These are phyloP conservation scores for Aelia acuminata DNA, from an alignment of 2,888 invertebrate species.

Conservation along the genomic window DNA sequence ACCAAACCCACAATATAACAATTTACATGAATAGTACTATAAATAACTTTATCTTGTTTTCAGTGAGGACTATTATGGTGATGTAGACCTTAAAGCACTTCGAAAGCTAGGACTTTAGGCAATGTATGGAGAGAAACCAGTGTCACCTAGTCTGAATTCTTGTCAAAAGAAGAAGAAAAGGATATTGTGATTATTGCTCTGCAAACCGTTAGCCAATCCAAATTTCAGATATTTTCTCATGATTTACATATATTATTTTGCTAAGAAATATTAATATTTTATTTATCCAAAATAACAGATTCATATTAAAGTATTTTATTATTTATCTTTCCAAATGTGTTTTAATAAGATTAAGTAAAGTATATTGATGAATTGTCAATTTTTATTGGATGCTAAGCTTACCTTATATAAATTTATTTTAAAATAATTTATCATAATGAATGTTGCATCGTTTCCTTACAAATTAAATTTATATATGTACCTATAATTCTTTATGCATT, in stretches of 20 bases:
- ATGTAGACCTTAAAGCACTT: conserved; percentile 88
- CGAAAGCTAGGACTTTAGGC: conserved; percentile 81
- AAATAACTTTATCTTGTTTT: conserved; percentile 58
- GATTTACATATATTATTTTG: neutral
- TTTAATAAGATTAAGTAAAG: conserved; percentile 7
- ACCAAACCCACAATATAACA: neutral
- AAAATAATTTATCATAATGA: neutral
- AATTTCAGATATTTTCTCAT: neutral
- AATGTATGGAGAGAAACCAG: neutral
- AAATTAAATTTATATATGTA: too few species aligned
- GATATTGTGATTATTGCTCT: neutral
- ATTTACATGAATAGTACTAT: neutral
- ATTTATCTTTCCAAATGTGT: neutral
- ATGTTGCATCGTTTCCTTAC: too few species aligned
- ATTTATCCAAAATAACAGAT: neutral
- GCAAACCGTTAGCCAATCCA: neutral
- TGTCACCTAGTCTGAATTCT: conserved; percentile 32
- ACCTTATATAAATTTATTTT: neutral
- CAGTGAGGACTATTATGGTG: conserved; percentile 94
- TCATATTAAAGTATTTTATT: too few species aligned
- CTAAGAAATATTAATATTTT: neutral
- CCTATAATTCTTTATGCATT: neutral
- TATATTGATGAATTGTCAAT: neutral
- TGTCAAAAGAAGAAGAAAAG: conserved; percentile 34
- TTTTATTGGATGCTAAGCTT: neutral